Evolutionary conservation across 2,797 vertebrate genomes (phyloP), one percentile per base, ranked within the genome.

Genomic region (Acipenser oxyrinchus): DNA sequence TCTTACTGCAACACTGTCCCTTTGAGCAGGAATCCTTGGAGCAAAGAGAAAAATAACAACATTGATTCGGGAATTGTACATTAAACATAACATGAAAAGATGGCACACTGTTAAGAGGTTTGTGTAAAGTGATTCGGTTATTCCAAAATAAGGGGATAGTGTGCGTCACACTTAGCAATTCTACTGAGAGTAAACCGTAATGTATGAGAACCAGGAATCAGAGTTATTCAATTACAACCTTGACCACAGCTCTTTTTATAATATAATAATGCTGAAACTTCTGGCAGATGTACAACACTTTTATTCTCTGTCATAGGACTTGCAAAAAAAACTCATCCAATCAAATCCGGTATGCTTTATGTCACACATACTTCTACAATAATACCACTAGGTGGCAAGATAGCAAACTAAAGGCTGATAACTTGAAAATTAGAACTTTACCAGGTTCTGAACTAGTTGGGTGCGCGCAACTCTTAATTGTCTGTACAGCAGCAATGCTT

Each of bases 381-480:
- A 10, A 37, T 55, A 74, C 80, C 81, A 82, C 72, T 74, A 83
- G 78, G 72, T 77, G 79, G 78, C 78, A 76, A 79, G 73, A 73
- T 72, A 77, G 71, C 51, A 9, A 81, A 82, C 76, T 66, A 74
- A 8, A 12, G 23, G 23, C 23, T 37, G 23, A 37, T 2, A 37
- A 37, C 23, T 37, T 37, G 23, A 37, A 37, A 37, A 37, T 37
- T 37, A 18, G 15, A 18, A 18, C 15, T 18, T 18, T 18, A 18
- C 15, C 15, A 18, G 15, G 15, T 18, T 18, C 15, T 37, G 23
- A 37, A 37, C 23, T 37, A 37, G 2, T 37, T 37, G 23, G 23
- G 23, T 37, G 23, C 23, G 2, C 23, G 23, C 23, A 37, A 37
- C 23, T 37, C 23, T 37, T 37, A 37, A 4, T 37, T 3, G 23